Percentiles rank a stretch among this genome's conserved stretches.
phyloP scores from a whole-genome alignment of 2,113 vertebrate genomes.

The Mustelus asterias region DNA sequence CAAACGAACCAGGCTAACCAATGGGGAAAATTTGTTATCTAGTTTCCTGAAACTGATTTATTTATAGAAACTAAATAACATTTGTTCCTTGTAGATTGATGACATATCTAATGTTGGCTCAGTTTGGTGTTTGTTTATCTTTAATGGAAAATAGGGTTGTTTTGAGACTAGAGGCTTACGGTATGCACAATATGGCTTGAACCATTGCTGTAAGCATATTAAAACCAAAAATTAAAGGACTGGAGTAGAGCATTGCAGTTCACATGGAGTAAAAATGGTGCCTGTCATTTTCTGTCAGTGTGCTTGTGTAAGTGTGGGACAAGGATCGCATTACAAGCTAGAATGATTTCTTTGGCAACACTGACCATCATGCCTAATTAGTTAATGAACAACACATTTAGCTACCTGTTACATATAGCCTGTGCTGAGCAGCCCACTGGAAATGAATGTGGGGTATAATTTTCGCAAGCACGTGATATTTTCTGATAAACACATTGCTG shows the following conservation, averaged over 20 bases:
- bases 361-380: background rate
- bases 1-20: background rate
- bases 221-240: constrained; percentile 72
- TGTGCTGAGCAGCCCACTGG: background rate
- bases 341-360: background rate
- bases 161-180: constrained; percentile 21
- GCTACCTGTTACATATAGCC: background rate
- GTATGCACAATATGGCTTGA: constrained; percentile 37
- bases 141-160: constrained; percentile 31
- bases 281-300: constrained; percentile 46
- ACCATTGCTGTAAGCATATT: constrained; percentile 46
- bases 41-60: constrained; percentile 32
- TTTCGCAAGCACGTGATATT: background rate
- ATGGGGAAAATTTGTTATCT: background rate
- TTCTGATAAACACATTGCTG: background rate
- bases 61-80: constrained; percentile 32
- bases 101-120: constrained; percentile 21
- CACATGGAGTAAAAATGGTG: constrained; percentile 61
- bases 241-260: constrained; percentile 72
- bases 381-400: background rate
- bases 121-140: constrained; percentile 31
- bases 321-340: background rate
- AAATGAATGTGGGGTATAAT: background rate
- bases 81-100: background rate
- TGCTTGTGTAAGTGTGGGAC: background rate